Percentiles rank a stretch among this genome's conserved stretches.
Conservation (phyloP, 1,140 invertebrate species). For the Achatina immaculata region DNA sequence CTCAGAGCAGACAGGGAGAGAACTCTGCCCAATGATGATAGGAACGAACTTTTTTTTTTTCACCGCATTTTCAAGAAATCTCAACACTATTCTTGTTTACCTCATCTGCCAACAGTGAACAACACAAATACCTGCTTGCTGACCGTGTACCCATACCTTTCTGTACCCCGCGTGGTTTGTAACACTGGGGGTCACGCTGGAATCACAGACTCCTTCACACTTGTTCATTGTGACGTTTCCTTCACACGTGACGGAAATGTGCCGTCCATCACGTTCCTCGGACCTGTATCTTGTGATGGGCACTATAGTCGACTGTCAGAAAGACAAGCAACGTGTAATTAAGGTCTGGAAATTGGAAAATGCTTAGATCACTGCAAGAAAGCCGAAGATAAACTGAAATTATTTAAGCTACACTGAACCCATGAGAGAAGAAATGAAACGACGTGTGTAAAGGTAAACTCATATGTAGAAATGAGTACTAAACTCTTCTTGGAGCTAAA, state of each 20-base stretch:
- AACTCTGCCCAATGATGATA: not conserved
- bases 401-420: too few species aligned
- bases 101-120: not conserved
- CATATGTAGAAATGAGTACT: too few species aligned
- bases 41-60: not conserved
- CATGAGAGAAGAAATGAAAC: too few species aligned
- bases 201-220: conserved; percentile 44
- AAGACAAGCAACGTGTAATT: too few species aligned
- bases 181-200: conserved; percentile 41
- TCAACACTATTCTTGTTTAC: not conserved
- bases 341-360: too few species aligned
- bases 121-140: not conserved
- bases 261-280: not conserved
- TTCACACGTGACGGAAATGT: not conserved
- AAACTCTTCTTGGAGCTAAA: too few species aligned
- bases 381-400: too few species aligned
- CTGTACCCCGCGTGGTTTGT: conserved; percentile 27
- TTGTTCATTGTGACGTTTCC: conserved; percentile 36
- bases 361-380: too few species aligned
- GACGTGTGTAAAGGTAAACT: too few species aligned
- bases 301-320: conserved; percentile 1
- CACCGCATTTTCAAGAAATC: not conserved
- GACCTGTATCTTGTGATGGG: conserved; percentile 33
- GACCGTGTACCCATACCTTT: conserved; percentile 33
- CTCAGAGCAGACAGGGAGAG: not conserved